A percentile compares a stretch with the other conserved stretches of the same genome.
Conservation (phyloP, 2,113 vertebrate species). For the Aythya baeri region DNA sequence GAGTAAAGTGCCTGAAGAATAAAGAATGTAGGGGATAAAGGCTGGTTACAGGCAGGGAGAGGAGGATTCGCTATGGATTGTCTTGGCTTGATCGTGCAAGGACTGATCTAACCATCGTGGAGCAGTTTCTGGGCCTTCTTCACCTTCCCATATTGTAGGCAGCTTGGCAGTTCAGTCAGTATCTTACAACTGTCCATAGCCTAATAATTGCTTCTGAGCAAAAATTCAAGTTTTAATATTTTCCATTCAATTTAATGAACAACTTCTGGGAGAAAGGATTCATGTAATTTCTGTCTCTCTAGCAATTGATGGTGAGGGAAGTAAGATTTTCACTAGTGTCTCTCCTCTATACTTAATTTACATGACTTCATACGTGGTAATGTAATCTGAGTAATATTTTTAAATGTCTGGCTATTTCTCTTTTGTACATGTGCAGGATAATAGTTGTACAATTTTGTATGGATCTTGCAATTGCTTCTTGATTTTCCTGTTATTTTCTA, state of each 20-base stretch:
- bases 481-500: neutral
- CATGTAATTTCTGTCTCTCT: neutral
- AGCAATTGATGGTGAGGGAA: neutral
- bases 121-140: neutral
- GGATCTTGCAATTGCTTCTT: neutral
- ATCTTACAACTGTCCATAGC: neutral
- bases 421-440: neutral
- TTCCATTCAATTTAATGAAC: neutral
- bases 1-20: neutral
- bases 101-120: neutral
- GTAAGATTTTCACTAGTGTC: neutral
- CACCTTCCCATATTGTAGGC: neutral
- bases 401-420: neutral
- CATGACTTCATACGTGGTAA: neutral
- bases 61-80: neutral
- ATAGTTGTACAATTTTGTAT: neutral
- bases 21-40: neutral
- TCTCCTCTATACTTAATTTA: neutral
- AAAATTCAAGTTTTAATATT: neutral
- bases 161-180: neutral
- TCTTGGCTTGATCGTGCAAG: neutral
- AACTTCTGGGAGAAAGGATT: neutral
- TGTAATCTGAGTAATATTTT: neutral
- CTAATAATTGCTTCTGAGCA: neutral
- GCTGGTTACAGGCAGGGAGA: neutral